phyloP scores from a whole-genome alignment of 2,797 vertebrate species.

The Esox masquinongy region DNA sequence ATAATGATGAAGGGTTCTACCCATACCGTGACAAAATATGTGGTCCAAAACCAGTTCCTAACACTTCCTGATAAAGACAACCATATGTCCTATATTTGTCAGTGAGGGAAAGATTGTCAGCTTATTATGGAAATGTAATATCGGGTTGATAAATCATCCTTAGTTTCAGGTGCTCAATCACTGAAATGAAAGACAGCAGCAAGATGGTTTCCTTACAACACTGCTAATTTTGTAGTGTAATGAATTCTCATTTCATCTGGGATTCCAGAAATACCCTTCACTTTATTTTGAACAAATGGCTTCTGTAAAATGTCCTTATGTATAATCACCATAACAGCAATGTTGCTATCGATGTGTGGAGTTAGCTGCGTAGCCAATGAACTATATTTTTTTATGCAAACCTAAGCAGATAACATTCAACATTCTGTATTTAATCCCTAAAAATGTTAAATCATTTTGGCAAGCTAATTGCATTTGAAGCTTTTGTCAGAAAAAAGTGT shows the following conservation, averaged over 20 bases:
- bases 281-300: slow-evolving; percentile 41
- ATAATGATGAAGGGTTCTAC: background rate
- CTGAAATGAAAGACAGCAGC: slow-evolving; percentile 39
- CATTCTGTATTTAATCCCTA: background rate
- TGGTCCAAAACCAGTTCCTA: background rate
- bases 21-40: background rate
- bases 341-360: slow-evolving; percentile 10
- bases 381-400: background rate
- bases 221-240: slow-evolving; percentile 51
- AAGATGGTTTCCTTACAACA: slow-evolving; percentile 37
- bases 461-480: background rate
- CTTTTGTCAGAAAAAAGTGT: background rate
- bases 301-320: slow-evolving; percentile 42
- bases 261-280: slow-evolving; percentile 41
- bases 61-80: slow-evolving; percentile 26
- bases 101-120: slow-evolving; percentile 37
- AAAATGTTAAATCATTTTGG: background rate
- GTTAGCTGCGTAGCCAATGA: slow-evolving; percentile 13
- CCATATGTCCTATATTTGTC: slow-evolving; percentile 30
- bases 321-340: slow-evolving; percentile 26
- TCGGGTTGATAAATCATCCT: slow-evolving; percentile 43
- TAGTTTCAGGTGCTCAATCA: slow-evolving; percentile 43
- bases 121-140: slow-evolving; percentile 43
- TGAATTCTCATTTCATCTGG: slow-evolving; percentile 41
- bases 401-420: background rate